Evolutionary conservation across 2,797 vertebrate species (phyloP), one percentile per base, ranked within the genome.

Genomic region (Tinamus major): DNA sequence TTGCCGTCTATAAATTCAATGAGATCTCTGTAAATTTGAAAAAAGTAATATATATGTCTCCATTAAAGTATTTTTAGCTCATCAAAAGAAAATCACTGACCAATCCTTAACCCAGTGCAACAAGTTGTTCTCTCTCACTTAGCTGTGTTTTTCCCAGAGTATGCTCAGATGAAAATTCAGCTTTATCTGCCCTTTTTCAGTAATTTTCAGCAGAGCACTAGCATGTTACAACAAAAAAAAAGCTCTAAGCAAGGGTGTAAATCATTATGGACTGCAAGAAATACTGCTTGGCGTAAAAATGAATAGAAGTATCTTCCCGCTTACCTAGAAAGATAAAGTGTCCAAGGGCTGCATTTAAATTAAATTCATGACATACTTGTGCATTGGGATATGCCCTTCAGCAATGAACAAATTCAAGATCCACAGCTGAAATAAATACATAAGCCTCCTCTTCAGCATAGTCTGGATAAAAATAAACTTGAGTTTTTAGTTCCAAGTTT

Each of bases 381-480:
- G 8, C 63, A 67, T 23, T 3, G 8, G 68, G 11, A 76, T 41
- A 6, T n/a, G 31, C 26, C 24, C 21, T 84, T 88, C 44, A 72
- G 0, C 79, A 80, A 78, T 62, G 39, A 95, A 77, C n/a, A 91
- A 91, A 55, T 83, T 46, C 56, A 74, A 19, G 42, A 79, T 67
- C 90, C 70, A 78, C 11, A 39, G 87, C 65, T 94, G 76, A 86
- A 94, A 29, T 44, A 90, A 37, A 20, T 41, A 21, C 26, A 42
- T 55, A 17, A 42, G 82, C 74, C 16, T 89, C 87, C 91, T 78
- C 26, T 67, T 42, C 61, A 85, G 42, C 18, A 35, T 0, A 56
- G 21, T 72, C 58, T 64, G 85, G 17, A 56, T 91, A 94, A 93
- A 95, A 94, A 90, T 91, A 95, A 77, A 85, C 39, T 77, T 64